These are phyloP conservation scores for Symphodus melops DNA, from an alignment of 2,113 vertebrate species.

Conservation along the genomic window DNA sequence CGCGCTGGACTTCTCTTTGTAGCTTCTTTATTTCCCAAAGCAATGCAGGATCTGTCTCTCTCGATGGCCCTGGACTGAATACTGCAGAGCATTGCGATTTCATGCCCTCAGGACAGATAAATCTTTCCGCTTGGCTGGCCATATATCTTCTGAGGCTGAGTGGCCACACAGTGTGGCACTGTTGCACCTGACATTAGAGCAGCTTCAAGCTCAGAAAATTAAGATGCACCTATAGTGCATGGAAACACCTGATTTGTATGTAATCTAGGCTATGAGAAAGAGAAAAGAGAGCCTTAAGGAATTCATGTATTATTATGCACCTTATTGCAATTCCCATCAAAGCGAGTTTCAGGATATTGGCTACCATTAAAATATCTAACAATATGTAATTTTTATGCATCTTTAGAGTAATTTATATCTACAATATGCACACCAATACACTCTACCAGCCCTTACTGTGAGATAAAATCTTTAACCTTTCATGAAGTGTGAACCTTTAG, in stretches of 20 bases:
- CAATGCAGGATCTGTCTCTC: conserved; percentile 48
- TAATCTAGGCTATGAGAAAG: not conserved
- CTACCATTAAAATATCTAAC: no score
- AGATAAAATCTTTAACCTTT: conserved; percentile 40
- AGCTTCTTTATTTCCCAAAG: conserved; percentile 59
- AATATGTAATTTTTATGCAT: not conserved
- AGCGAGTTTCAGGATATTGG: not conserved
- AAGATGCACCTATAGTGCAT: conserved; percentile 13
- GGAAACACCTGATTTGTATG: not conserved
- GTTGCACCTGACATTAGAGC: conserved; percentile 44
- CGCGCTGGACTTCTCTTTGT: conserved; percentile 23
- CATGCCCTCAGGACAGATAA: conserved; percentile 63
- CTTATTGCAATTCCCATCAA: not conserved
- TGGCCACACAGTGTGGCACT: conserved; percentile 52
- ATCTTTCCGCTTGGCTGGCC: conserved; percentile 60
- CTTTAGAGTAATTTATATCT: not conserved
- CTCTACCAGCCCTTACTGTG: not conserved
- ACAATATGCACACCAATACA: not conserved
- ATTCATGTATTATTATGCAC: conserved; percentile 5
- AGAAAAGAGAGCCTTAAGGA: not conserved
- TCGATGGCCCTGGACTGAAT: conserved; percentile 39
- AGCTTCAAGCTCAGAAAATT: conserved; percentile 46
- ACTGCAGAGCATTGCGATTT: conserved; percentile 73
- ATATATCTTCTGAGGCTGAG: conserved; percentile 58
- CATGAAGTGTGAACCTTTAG: conserved; percentile 54